Conservation (phyloP, 1,140 invertebrate species). For the Nebria ingens region DNA sequence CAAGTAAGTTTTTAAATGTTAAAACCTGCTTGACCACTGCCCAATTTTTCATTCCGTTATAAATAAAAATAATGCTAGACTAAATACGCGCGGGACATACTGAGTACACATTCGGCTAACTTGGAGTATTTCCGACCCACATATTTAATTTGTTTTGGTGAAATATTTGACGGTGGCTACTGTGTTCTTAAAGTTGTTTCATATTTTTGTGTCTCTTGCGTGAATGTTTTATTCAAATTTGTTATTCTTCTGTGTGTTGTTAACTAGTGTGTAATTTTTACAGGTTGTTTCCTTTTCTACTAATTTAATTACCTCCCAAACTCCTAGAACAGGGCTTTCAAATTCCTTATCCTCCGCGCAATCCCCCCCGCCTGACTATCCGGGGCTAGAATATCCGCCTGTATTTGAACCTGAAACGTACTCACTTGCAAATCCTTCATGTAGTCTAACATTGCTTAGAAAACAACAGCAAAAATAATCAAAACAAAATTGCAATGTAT, state of each 20-base stretch:
- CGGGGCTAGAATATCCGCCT: conserved; percentile 69
- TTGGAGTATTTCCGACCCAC: no score
- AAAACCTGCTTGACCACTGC: neutral
- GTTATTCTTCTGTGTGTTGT: conserved; percentile 10
- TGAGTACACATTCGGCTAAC: no score
- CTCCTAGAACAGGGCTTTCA: neutral
- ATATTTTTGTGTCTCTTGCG: neutral
- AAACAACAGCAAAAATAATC: conserved; percentile 26
- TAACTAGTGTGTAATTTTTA: conserved; percentile 16
- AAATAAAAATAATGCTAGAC: neutral
- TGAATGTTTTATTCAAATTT: conserved; percentile 9
- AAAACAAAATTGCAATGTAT: neutral
- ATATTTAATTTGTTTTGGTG: no score
- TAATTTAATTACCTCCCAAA: neutral
- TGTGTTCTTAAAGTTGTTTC: neutral
- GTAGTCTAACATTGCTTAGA: conserved; percentile 34
- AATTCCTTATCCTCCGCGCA: neutral
- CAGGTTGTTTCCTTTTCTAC: conserved; percentile 12
- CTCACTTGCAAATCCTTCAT: conserved; percentile 49
- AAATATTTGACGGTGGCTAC: no score
- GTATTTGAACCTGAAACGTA: conserved; percentile 74
- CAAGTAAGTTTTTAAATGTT: conserved; percentile 15
- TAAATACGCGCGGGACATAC: no score
- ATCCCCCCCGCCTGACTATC: conserved; percentile 48
- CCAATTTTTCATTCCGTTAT: neutral